phyloP scores from a whole-genome alignment of 2,888 invertebrate genomes.

The Cremastinae sp. region DNA sequence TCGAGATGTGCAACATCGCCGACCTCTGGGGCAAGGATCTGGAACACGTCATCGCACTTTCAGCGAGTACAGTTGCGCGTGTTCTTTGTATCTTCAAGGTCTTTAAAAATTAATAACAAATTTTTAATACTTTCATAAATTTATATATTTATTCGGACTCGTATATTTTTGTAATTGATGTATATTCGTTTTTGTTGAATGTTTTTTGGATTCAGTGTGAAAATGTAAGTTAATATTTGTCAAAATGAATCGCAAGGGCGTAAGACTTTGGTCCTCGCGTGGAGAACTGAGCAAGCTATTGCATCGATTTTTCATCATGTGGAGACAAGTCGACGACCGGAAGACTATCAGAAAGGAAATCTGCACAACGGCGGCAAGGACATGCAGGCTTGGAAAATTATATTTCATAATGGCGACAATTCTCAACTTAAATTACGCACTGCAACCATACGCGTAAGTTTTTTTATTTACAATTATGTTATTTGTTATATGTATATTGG shows the following conservation, averaged over 20 bases:
- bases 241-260: slow-evolving; percentile 37
- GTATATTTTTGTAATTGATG: neutral
- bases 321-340: slow-evolving; percentile 26
- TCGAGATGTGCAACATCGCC: slow-evolving; percentile 22
- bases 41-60: slow-evolving; percentile 9
- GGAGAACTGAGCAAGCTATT: slow-evolving; percentile 19
- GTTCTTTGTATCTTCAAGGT: slow-evolving; percentile 35
- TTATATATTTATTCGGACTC: neutral
- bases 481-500: no score
- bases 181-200: neutral
- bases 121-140: neutral
- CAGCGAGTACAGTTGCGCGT: slow-evolving; percentile 27
- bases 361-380: slow-evolving; percentile 12
- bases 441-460: slow-evolving; percentile 40
- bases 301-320: slow-evolving; percentile 31
- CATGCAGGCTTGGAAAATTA: slow-evolving; percentile 17
- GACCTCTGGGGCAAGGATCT: slow-evolving; percentile 30
- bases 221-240: no score
- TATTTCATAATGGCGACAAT: slow-evolving; percentile 29
- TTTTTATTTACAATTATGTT: neutral
- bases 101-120: slow-evolving; percentile 1
- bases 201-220: no score
- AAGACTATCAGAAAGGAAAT: slow-evolving; percentile 26
- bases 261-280: slow-evolving; percentile 34
- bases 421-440: slow-evolving; percentile 30